These are phyloP conservation scores for Amblyopsis rosae DNA, from an alignment of 2,113 vertebrate genomes.

Conservation along the genomic window DNA sequence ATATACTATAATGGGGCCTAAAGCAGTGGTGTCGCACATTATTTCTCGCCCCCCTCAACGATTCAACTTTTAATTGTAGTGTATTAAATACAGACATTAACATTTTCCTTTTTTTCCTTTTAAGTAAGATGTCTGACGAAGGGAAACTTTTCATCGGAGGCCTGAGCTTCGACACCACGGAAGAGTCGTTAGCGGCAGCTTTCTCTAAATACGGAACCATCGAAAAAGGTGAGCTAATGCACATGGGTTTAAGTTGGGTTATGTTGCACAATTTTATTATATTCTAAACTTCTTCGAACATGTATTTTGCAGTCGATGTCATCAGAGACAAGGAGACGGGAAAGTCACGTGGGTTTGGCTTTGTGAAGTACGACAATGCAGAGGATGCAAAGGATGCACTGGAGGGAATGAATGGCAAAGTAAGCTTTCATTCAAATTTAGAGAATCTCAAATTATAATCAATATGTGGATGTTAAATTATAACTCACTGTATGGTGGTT, in stretches of 20 bases:
- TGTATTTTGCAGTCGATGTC: slow-evolving; percentile 82
- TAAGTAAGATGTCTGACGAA: slow-evolving; percentile 86
- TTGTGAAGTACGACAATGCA: slow-evolving; percentile 94
- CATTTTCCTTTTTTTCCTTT: not conserved
- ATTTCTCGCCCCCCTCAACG: not conserved
- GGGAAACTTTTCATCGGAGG: slow-evolving; percentile 96
- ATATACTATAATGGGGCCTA: not conserved
- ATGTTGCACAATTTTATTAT: not conserved
- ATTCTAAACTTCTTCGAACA: not conserved
- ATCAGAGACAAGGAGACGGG: slow-evolving; percentile 96
- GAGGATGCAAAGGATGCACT: slow-evolving; percentile 95
- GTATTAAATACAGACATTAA: not conserved
- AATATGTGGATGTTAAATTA: too few relatives aligned
- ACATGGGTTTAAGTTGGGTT: too few relatives aligned
- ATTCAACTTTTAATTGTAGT: too few relatives aligned
- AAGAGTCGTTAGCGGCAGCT: slow-evolving; percentile 88
- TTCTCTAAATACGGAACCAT: slow-evolving; percentile 95
- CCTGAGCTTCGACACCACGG: slow-evolving; percentile 93
- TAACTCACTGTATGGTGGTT: too few relatives aligned
- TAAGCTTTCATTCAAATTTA: slow-evolving; percentile 51
- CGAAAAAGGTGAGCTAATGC: slow-evolving; percentile 80
- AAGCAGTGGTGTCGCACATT: not conserved
- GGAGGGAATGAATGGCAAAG: slow-evolving; percentile 98
- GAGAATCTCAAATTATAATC: too few relatives aligned
- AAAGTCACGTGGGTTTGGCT: slow-evolving; percentile 92